Evolutionary conservation across 2,797 vertebrate genomes (phyloP).

Genomic region (Clamator glandarius): DNA sequence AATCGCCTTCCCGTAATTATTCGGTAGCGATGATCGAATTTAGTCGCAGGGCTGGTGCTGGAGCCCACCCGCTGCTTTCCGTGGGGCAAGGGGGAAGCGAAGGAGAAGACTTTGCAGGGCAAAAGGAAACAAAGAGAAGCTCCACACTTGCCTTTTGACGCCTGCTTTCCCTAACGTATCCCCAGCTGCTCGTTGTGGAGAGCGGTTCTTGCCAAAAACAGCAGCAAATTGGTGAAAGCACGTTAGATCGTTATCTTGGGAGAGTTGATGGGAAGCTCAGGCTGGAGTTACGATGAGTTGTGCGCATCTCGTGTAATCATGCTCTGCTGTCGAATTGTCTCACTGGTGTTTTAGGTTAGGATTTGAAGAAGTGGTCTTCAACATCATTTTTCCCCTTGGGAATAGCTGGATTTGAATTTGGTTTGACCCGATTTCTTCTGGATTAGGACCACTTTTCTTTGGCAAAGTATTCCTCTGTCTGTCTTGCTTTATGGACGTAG

Average conservation of each 20-base stretch:
- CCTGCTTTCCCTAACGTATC: neutral
- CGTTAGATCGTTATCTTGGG: neutral
- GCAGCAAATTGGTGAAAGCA: rapidly evolving
- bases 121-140: neutral
- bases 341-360: neutral
- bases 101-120: neutral
- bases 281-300: neutral
- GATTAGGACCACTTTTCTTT: neutral
- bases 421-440: neutral
- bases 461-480: neutral
- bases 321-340: rapidly evolving
- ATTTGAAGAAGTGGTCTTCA: neutral
- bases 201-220: neutral
- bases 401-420: neutral
- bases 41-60: neutral
- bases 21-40: neutral
- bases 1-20: neutral
- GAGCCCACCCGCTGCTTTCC: neutral
- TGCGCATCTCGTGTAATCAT: rapidly evolving
- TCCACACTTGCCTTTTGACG: neutral
- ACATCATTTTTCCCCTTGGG: neutral
- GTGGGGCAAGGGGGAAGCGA: neutral
- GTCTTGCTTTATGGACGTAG: neutral
- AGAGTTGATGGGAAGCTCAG: rapidly evolving
- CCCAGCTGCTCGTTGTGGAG: neutral